Base-by-base conservation (phyloP, 2,797 vertebrate species). In the Psittacula derbiana region DNA sequence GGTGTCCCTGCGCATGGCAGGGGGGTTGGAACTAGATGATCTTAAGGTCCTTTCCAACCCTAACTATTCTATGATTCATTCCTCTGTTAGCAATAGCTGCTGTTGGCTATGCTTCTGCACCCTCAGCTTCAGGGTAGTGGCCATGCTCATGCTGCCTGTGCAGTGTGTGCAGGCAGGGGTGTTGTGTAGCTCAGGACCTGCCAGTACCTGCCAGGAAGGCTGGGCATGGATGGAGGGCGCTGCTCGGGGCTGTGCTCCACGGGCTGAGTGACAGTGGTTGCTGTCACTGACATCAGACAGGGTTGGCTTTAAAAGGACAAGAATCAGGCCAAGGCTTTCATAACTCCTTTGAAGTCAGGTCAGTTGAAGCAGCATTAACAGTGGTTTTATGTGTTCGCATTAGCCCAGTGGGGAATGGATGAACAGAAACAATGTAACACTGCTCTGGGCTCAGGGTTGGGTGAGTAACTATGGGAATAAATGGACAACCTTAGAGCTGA, bases 141-240 rank as follows among this genome's bases (percentile, higher is more conserved):
- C 64, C 0, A 0, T 28, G 86, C 4, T 52, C 1, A 1, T 3
- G 38, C 46, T 62, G 61, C 20, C 2, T 0, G 1, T 1, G 36
- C 64, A 52, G 30, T 1, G 4, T 13, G 41, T 2, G 41, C 5
- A 1, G 41, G 33, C 78, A 67, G 52, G 57, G 57, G 4, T 6
- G 0, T 7, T 4, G 23, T 7, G 33, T 3, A 27, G n/a, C 57
- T 31, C 36, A 5, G 74, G 41, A 67, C 53, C 58, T 10, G 43
- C 28, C 0, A 0, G 61, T 3, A 71, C 70, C 61, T 19, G 71
- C 24, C 81, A 25, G 64, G 52, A 24, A 31, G 19, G 33, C 41
- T 23, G 55, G 33, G 28, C 8, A 2, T 3, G 38, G 43, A 3
- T 1, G 3, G 46, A 67, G 30, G 10, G 8, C 10, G 12, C 28